Percentiles rank a stretch among this genome's conserved stretches.
Evolutionary conservation across 2,888 invertebrate genomes (phyloP).

Genomic region (Xylota sylvarum): DNA sequence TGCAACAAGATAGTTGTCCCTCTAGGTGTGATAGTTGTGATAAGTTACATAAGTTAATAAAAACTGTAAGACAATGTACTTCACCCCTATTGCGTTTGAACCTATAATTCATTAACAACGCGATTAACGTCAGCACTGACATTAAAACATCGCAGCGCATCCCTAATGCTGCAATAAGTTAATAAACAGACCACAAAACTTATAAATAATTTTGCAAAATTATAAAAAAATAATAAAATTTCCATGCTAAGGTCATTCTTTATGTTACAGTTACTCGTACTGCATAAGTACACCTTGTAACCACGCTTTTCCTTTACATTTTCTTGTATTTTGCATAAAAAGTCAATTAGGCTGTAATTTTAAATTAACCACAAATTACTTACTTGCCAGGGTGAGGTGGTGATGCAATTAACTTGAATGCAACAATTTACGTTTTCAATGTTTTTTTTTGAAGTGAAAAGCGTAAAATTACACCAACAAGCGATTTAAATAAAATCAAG

Average conservation of each 20-base stretch:
- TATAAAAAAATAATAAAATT: background rate
- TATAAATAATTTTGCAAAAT: background rate
- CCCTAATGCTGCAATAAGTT: background rate
- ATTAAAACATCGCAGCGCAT: background rate
- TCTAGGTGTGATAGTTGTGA: no score
- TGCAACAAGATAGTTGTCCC: no score
- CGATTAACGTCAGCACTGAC: no score
- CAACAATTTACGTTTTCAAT: background rate
- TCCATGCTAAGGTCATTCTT: background rate
- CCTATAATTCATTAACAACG: no score
- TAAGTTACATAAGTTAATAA: no score
- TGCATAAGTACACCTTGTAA: background rate
- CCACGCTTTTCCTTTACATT: background rate
- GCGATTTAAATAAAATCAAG: constrained; percentile 59
- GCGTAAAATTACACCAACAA: constrained; percentile 20
- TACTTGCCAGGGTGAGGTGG: constrained; percentile 1
- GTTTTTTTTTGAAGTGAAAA: background rate
- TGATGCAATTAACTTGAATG: constrained; percentile 62
- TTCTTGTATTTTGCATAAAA: constrained; percentile 46
- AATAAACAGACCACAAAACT: background rate
- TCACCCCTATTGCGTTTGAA: no score
- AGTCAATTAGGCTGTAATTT: constrained; percentile 52
- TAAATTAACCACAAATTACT: constrained; percentile 63
- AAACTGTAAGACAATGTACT: no score
- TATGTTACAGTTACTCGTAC: background rate